Conservation (phyloP, 2,797 vertebrate species). For the Malurus splendens region DNA sequence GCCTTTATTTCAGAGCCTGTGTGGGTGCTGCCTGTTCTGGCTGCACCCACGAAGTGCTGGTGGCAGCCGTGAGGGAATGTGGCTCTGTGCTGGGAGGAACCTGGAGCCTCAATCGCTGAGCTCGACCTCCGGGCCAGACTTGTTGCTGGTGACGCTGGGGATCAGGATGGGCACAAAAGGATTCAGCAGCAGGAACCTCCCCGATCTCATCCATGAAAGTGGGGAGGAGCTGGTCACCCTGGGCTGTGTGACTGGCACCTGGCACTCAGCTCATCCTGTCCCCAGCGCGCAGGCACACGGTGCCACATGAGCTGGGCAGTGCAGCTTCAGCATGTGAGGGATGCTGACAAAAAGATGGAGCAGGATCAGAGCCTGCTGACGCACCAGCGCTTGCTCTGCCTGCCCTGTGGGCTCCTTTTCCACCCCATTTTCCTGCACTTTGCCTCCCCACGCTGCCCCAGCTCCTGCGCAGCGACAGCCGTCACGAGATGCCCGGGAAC, state of each 20-base stretch:
- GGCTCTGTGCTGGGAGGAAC: not conserved
- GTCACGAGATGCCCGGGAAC: not conserved
- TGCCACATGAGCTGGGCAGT: not conserved
- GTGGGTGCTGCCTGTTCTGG: not conserved
- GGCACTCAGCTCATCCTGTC: not conserved
- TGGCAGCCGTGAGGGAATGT: not conserved
- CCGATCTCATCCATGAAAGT: rapidly evolving
- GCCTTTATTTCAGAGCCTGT: not conserved
- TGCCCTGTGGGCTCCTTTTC: not conserved
- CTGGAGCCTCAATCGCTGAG: rapidly evolving
- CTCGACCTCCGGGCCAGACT: not conserved
- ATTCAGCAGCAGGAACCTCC: not conserved
- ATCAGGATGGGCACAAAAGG: not conserved
- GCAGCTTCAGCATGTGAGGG: not conserved
- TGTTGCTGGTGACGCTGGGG: not conserved
- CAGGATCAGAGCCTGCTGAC: not conserved
- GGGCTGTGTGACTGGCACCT: not conserved
- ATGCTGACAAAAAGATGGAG: not conserved
- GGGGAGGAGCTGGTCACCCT: not conserved
- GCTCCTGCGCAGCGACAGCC: not conserved
- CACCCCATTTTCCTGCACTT: not conserved
- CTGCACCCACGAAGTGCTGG: not conserved
- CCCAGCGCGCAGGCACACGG: not conserved
- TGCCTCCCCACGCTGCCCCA: not conserved
- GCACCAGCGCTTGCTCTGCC: not conserved